Evolutionary conservation across 2,888 invertebrate genomes (phyloP).

Genomic region (Parnassius mnemosyne): DNA sequence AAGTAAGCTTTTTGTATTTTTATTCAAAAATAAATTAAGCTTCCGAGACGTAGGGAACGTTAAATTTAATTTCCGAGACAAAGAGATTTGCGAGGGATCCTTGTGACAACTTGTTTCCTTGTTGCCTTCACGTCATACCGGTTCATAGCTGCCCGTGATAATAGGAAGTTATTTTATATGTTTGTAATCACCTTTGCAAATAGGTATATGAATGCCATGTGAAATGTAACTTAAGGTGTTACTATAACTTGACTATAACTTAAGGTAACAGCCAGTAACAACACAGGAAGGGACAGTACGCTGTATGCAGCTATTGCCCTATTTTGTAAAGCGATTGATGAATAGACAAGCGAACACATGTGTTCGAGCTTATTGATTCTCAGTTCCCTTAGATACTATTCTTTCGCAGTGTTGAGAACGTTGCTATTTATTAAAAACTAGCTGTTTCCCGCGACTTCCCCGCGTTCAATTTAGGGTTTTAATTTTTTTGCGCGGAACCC

Average conservation of each 20-base stretch:
- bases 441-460: too few relatives aligned
- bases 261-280: too few relatives aligned
- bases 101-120: slow-evolving; percentile 2
- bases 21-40: too few relatives aligned
- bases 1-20: too few relatives aligned
- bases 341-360: slow-evolving; percentile 69
- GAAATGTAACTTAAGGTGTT: slow-evolving; percentile 38
- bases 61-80: background rate
- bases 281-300: too few relatives aligned
- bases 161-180: background rate
- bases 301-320: too few relatives aligned
- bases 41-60: too few relatives aligned
- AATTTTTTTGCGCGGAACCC: too few relatives aligned
- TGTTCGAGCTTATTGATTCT: slow-evolving; percentile 64
- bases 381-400: slow-evolving; percentile 66
- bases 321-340: slow-evolving; percentile 56
- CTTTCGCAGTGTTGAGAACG: slow-evolving; percentile 60
- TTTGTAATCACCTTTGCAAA: slow-evolving; percentile 46
- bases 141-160: background rate
- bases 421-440: slow-evolving; percentile 60
- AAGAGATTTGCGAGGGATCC: slow-evolving; percentile 2
- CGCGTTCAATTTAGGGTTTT: too few relatives aligned
- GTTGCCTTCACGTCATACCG: slow-evolving; percentile 2
- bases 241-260: slow-evolving; percentile 31
- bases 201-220: slow-evolving; percentile 46